Base-by-base conservation (phyloP, 2,797 vertebrate genomes). In the Paedocypris micromegethes region DNA sequence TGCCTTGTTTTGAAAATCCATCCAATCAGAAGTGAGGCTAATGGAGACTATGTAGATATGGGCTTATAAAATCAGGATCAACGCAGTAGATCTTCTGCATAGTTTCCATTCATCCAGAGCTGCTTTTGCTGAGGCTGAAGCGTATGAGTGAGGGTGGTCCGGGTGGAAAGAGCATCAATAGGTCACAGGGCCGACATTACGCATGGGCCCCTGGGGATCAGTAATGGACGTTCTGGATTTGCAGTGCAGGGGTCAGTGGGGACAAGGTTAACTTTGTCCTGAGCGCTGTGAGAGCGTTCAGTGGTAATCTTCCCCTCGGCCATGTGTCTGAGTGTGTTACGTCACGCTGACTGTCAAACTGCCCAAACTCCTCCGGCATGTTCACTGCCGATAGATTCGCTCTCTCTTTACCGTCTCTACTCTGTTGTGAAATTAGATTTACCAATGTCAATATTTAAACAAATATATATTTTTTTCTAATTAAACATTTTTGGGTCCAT, bases 201-300 rank as follows among this genome's bases (percentile, higher is more conserved):
- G 3, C 39, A 5, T 39, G 9, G 53, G 53, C 53, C 72, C 42
- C 43, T 9, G 9, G 4, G 67, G 64, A 58, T 70, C 64, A 58
- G 65, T 62, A 66, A 67, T 63, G 69, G 61, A 58, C 45, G 58
- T 67, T 47, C 59, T 44, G 58, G 54, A 64, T 68, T 73, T 65
- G 49, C 3, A 9, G 9, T 8, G 47, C 7, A 23, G 62, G 37
- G 54, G 62, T 62, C 37, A 39, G 49, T 48, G 58, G 41, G 67
- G 53, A 42, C 61, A 73, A 73, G 68, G 64, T 75, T 68, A 74
- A 64, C 70, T 54, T 68, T 9, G 62, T 46, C 65, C 44, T 42
- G 45, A 52, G n/a, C 8, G 39, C n/a, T 6, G 9, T 57, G 41
- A 6, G 44, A 0, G 38, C 6, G 37, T 51, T 59, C n/a, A 5